Evolutionary conservation across 92 coral and sea anemone species (phyloP), one percentile per base, ranked within the genome.

Genomic region (Bergia sp.): DNA sequence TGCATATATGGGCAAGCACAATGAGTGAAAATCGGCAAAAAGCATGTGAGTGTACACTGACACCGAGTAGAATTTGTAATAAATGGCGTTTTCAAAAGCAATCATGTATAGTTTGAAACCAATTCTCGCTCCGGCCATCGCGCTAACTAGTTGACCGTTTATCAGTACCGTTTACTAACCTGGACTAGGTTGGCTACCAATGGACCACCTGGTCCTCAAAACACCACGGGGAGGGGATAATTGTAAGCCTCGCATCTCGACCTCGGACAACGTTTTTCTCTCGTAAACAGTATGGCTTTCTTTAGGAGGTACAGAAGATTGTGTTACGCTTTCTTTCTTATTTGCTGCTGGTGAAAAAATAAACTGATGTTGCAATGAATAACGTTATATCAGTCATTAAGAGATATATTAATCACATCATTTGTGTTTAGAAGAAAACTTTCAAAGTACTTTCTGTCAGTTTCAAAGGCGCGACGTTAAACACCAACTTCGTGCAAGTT

Each of bases 191-290:
- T 21, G 74, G 37, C 53, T 47, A 1, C 15, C 49, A 3, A 61
- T 53, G 0, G 37, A 57, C 47, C 73, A 20, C 73, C 73, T 81
- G 37, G 49, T 8, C 49, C 38, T 58, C 47, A 81, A 42, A 37
- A 38, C 43, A 38, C 73, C 85, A 37, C 18, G 39, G 18, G 85
- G 75, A 36, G 85, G 85, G 10, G 85, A 64, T 0, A 81, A 10
- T 21, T 81, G 85, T 37, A 81, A 12, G 6, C 73, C 38, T 40
- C 57, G 71, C 85, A 61, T 20, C 45, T 58, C 44, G 29, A 38
- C 44, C 0, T 43, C 2, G 15, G 58, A 53, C 58, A 18, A 53
- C 11, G 7, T 81, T 40, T 81, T 3, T 40, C 85, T 81, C 15
- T 23, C 21, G 39, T 36, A 13, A 23, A 77, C 45, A 42, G 12